phyloP scores from a whole-genome alignment of 2,113 vertebrate genomes.

The Lagenorhynchus albirostris region DNA sequence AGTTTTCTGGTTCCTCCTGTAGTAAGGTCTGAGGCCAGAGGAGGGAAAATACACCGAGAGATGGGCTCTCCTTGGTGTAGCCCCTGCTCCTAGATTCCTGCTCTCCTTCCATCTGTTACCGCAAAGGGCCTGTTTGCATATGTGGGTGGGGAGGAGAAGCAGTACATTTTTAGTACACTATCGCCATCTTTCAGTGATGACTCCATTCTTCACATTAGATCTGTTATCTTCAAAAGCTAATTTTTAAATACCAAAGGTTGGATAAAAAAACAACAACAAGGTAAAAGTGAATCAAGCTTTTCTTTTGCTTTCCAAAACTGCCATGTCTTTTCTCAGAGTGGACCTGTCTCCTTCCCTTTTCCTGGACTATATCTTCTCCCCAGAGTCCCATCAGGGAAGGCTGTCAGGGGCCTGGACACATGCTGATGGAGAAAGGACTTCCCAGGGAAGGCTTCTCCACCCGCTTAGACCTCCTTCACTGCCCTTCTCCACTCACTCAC shows the following conservation, averaged over 20 bases:
- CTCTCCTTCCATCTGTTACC: background rate
- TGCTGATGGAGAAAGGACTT: background rate
- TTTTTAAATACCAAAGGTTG: constrained; percentile 10
- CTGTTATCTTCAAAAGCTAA: background rate
- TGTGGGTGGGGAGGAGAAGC: background rate
- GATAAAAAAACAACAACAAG: background rate
- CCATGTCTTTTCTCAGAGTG: background rate
- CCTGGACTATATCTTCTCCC: background rate
- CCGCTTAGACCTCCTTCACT: background rate
- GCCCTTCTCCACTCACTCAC: background rate
- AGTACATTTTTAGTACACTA: background rate
- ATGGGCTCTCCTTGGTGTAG: background rate
- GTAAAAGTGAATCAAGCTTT: background rate
- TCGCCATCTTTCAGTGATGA: background rate
- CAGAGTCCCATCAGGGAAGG: background rate
- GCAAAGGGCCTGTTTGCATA: background rate
- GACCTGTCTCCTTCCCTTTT: background rate
- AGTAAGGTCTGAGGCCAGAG: background rate
- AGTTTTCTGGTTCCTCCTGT: background rate
- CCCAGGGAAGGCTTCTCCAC: background rate
- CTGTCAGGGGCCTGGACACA: background rate
- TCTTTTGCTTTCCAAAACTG: constrained; percentile 12
- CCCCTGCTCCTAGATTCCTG: background rate
- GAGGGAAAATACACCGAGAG: background rate
- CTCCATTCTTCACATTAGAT: background rate